These are phyloP conservation scores for Clostera curtula DNA, from an alignment of 2,888 invertebrate species.

Conservation along the genomic window DNA sequence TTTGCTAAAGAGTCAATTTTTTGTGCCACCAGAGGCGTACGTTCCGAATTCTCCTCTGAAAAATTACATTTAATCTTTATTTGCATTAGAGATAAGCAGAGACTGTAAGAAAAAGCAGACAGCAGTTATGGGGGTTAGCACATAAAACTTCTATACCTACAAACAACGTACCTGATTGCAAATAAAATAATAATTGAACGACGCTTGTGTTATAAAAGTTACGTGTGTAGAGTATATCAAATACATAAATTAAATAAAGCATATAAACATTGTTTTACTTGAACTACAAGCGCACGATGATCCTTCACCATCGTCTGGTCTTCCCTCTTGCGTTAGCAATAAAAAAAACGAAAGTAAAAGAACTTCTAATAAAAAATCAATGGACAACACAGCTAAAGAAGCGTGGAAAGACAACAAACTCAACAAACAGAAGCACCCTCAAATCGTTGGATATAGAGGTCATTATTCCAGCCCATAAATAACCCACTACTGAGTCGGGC, in stretches of 20 bases:
- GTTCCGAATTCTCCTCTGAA: slow-evolving; percentile 69
- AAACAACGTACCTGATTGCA: no score
- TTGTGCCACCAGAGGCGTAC: slow-evolving; percentile 79
- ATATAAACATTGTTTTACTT: slow-evolving; percentile 35
- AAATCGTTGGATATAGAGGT: no score
- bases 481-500: no score
- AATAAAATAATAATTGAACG: no score
- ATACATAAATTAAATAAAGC: slow-evolving; percentile 5
- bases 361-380: no score
- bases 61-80: slow-evolving; percentile 5
- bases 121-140: no score
- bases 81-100: background rate
- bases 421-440: no score
- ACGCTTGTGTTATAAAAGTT: no score
- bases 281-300: slow-evolving; percentile 46
- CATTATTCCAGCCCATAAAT: no score
- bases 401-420: no score
- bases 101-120: background rate
- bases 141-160: no score
- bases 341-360: slow-evolving; percentile 16
- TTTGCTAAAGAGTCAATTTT: slow-evolving; percentile 85
- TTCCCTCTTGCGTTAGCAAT: slow-evolving; percentile 44
- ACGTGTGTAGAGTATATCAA: background rate
- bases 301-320: slow-evolving; percentile 42
- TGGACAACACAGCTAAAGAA: no score